phyloP scores from a whole-genome alignment of 2,113 vertebrate species.

The Cyprinus carpio region DNA sequence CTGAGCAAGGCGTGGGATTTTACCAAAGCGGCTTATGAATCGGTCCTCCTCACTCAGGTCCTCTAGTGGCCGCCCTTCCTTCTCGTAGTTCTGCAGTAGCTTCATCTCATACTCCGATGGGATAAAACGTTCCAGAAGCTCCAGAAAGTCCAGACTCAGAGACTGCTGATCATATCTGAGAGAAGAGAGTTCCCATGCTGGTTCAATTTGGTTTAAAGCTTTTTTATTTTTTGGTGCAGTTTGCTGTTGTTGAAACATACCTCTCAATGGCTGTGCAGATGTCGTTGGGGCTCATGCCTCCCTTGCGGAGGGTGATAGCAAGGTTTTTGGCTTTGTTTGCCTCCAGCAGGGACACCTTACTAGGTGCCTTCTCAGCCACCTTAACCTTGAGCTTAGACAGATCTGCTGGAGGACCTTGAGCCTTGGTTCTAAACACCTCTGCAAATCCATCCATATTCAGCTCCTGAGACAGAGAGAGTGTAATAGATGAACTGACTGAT shows the following conservation, averaged over 20 bases:
- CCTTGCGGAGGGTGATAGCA: slow-evolving; percentile 93
- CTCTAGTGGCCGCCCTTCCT: slow-evolving; percentile 79
- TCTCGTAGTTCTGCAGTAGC: slow-evolving; percentile 86
- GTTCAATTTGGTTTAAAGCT: not conserved
- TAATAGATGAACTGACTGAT: not conserved
- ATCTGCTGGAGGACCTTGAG: slow-evolving; percentile 79
- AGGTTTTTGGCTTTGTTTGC: slow-evolving; percentile 94
- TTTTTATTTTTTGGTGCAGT: not conserved
- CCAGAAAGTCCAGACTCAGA: slow-evolving; percentile 90
- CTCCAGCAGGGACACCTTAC: slow-evolving; percentile 87
- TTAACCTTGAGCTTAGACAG: slow-evolving; percentile 79
- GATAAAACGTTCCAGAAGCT: slow-evolving; percentile 88
- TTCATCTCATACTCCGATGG: slow-evolving; percentile 89
- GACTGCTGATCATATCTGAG: slow-evolving; percentile 87
- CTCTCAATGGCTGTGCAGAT: slow-evolving; percentile 92
- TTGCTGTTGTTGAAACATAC: slow-evolving; percentile 69
- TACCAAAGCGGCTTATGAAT: slow-evolving; percentile 90
- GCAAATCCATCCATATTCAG: slow-evolving; percentile 94
- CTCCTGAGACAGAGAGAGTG: slow-evolving; percentile 73
- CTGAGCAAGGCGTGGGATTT: slow-evolving; percentile 86
- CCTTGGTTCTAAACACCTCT: slow-evolving; percentile 94
- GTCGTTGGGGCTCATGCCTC: slow-evolving; percentile 75
- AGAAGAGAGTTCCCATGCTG: not conserved
- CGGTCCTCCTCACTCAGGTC: slow-evolving; percentile 87
- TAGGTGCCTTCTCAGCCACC: slow-evolving; percentile 77